Base-by-base conservation (phyloP, 2,888 invertebrate species). In the Hirtodrosophila trivittata region DNA sequence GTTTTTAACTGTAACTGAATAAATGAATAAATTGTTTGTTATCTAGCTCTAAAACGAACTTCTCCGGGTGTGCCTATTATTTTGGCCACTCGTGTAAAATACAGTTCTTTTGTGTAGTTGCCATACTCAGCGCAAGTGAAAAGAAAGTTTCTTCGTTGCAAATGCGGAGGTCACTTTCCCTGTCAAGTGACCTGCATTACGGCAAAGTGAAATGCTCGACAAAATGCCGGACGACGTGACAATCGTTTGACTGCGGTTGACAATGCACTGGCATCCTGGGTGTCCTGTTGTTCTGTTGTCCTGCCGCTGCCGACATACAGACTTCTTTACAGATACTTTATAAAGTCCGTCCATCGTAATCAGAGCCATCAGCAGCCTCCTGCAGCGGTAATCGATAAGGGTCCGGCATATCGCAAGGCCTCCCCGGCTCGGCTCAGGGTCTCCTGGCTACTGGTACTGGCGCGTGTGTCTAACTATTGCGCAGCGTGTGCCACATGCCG, bases 121-220 rank as follows among this genome's bases (percentile, higher is more conserved):
- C n/a, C n/a, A n/a, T n/a, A n/a, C n/a, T n/a, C n/a, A n/a, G 4
- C 12, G 10, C 5, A 12, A 13, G 4, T 33, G 33, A 33, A 4
- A 12, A n/a, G 13, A 33, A 43, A 33, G 33, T 52, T 26, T 5
- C n/a, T 12, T 37, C n/a, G 18, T 8, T n/a, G 18, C 13, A 8
- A 7, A 28, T n/a, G n/a, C 3, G 8, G 21, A 41, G 58, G 28
- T 51, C 55, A 71, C 71, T 66, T 69, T 69, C 68, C 38, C 68
- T 63, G 50, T 65, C 55, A 55, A 46, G 42, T 14, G 42, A 10
- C 39, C 62, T 43, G 46, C 43, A 57, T 10, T 38, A 51, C 26
- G 26, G 43, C 47, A 39, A 43, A 33, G 32, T 32, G 25, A 33
- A 50, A 21, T 13, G 26, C 30, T 37, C 9, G 8, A 54, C 13